phyloP scores from a whole-genome alignment of 2,888 invertebrate genomes.

The Pseudanteris insignis region DNA sequence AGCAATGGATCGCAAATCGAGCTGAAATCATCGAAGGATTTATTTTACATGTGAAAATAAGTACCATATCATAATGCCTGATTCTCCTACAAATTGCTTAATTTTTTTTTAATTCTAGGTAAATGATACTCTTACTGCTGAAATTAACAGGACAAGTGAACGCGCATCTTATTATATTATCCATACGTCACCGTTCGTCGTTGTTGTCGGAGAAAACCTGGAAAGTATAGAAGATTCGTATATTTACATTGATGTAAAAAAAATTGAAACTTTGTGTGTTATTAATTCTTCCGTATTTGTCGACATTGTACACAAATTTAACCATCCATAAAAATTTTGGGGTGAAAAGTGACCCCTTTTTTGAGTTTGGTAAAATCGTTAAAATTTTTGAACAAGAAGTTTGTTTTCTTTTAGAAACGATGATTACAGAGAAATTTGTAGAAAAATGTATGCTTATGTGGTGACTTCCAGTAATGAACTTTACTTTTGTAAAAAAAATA shows the following conservation, averaged over 20 bases:
- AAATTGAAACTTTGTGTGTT: background rate
- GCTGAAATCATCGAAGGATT: slow-evolving; percentile 23
- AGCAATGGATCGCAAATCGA: slow-evolving; percentile 9
- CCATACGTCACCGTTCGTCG: slow-evolving; percentile 8
- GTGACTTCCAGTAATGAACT: too few relatives aligned
- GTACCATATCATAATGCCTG: too few relatives aligned
- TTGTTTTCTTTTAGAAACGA: background rate
- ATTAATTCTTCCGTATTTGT: background rate
- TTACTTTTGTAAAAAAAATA: too few relatives aligned
- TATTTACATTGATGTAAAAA: slow-evolving; percentile 5
- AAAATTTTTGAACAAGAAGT: background rate
- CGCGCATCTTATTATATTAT: slow-evolving; percentile 1
- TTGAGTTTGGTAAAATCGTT: too few relatives aligned
- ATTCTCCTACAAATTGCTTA: too few relatives aligned
- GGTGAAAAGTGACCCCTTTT: too few relatives aligned
- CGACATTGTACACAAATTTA: background rate
- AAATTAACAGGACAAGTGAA: background rate
- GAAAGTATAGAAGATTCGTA: slow-evolving; percentile 3
- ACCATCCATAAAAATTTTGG: background rate
- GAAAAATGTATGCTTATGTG: too few relatives aligned
- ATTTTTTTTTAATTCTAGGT: slow-evolving; percentile 3
- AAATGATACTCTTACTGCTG: background rate
- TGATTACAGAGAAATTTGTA: too few relatives aligned
- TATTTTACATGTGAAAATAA: slow-evolving; percentile 10
- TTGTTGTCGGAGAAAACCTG: slow-evolving; percentile 2